Conservation (phyloP, 2,797 vertebrate genomes). For the Darevskia mixta region DNA sequence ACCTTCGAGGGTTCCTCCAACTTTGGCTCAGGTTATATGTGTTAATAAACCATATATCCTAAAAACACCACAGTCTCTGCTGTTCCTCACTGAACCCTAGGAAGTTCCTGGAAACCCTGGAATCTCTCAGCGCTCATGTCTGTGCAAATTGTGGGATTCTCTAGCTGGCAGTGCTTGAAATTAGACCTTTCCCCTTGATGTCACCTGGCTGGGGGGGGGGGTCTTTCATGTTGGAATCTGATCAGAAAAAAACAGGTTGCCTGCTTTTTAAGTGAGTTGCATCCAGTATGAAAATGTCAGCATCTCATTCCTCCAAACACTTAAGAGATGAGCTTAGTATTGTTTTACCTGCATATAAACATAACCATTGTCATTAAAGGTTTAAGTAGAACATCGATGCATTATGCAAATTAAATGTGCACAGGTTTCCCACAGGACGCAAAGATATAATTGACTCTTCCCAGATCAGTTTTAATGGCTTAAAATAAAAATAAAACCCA, state of each 20-base stretch:
- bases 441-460: conserved; percentile 49
- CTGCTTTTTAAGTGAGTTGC: conserved; percentile 8
- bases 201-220: neutral
- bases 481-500: conserved; percentile 32
- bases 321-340: conserved; percentile 12
- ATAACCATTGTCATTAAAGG: conserved; percentile 46
- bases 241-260: neutral
- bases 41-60: too few relatives aligned
- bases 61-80: too few relatives aligned
- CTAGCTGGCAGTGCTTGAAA: neutral
- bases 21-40: too few relatives aligned
- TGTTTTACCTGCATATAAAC: conserved; percentile 22
- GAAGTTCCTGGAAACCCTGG: too few relatives aligned
- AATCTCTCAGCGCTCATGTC: too few relatives aligned
- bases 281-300: neutral
- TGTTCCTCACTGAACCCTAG: too few relatives aligned
- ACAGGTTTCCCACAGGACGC: conserved; percentile 52
- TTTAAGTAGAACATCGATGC: conserved; percentile 53
- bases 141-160: neutral
- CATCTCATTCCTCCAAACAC: conserved; percentile 1
- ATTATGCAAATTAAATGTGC: conserved; percentile 54
- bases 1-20: too few relatives aligned
- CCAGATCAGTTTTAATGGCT: conserved; percentile 45
- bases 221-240: neutral
- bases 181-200: neutral